Percentiles rank a stretch among this genome's conserved stretches.
Evolutionary conservation across 2,113 vertebrate species (phyloP).

Genomic region (Urocolius indicus): DNA sequence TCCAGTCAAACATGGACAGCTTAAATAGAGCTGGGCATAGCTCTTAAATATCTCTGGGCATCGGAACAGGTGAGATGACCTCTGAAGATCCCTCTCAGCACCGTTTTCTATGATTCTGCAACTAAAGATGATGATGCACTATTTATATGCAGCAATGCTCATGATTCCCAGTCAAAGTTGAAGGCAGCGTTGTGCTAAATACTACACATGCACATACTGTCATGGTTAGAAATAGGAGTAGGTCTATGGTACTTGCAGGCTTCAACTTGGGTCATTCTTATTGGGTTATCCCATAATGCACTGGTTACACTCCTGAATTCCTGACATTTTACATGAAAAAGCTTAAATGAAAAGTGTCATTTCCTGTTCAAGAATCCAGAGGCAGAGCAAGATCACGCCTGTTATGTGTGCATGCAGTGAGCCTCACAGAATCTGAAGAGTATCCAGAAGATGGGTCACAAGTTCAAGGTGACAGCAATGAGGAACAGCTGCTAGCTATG

Average conservation of each 20-base stretch:
- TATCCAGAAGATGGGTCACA: conserved; percentile 19
- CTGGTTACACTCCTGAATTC: not conserved
- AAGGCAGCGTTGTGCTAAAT: not conserved
- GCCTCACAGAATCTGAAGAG: not conserved
- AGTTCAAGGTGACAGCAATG: conserved; percentile 57
- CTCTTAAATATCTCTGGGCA: not conserved
- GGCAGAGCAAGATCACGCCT: not conserved
- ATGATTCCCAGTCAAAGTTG: not conserved
- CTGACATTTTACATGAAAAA: not conserved
- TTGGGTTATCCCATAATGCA: not conserved
- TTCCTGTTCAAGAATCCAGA: not conserved
- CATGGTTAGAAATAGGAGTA: not conserved
- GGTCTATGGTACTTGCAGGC: not conserved
- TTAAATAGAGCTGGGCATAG: not conserved
- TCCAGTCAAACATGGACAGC: not conserved
- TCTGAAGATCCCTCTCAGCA: not conserved
- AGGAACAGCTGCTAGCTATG: conserved; percentile 35
- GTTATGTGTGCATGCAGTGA: not conserved
- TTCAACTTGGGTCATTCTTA: not conserved
- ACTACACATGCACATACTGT: accelerated
- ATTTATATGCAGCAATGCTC: not conserved
- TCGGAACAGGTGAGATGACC: not conserved
- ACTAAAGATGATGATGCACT: not conserved
- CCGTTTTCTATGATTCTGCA: not conserved
- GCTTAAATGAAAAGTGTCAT: not conserved